These are phyloP conservation scores for Chloroclysta siterata DNA, from an alignment of 2,888 invertebrate genomes.

Conservation along the genomic window DNA sequence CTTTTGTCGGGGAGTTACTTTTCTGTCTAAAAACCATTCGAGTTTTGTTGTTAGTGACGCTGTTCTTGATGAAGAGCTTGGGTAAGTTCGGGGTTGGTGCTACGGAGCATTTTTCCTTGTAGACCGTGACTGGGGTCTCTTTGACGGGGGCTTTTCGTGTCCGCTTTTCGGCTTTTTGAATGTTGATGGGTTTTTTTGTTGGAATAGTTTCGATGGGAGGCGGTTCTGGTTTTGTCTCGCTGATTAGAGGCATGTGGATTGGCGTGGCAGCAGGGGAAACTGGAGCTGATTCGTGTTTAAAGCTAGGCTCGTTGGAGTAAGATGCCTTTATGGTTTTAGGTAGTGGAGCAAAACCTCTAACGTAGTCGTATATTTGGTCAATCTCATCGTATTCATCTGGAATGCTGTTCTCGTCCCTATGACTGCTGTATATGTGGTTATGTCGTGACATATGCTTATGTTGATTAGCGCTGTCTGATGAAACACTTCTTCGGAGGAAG, in stretches of 20 bases:
- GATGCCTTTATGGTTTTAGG: slow-evolving; percentile 91
- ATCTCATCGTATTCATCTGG: slow-evolving; percentile 97
- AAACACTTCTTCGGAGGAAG: slow-evolving; percentile 90
- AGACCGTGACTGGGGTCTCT: slow-evolving; percentile 82
- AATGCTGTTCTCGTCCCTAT: slow-evolving; percentile 87
- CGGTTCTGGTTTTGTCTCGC: slow-evolving; percentile 92
- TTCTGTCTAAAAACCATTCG: slow-evolving; percentile 88
- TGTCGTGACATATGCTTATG: slow-evolving; percentile 81
- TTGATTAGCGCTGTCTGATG: slow-evolving; percentile 89
- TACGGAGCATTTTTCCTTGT: slow-evolving; percentile 85
- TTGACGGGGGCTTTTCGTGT: slow-evolving; percentile 87
- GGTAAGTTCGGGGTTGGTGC: slow-evolving; percentile 85
- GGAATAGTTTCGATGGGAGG: slow-evolving; percentile 97
- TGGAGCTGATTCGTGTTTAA: slow-evolving; percentile 83
- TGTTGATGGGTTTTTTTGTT: slow-evolving; percentile 88
- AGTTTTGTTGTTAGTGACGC: slow-evolving; percentile 86
- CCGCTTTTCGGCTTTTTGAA: slow-evolving; percentile 88
- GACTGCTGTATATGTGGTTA: slow-evolving; percentile 82
- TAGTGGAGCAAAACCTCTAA: slow-evolving; percentile 95
- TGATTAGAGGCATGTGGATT: slow-evolving; percentile 81
- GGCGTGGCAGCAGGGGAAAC: slow-evolving; percentile 83
- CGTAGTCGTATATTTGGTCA: slow-evolving; percentile 98
- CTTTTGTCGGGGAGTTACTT: slow-evolving; percentile 89
- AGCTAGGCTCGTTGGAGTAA: slow-evolving; percentile 77
- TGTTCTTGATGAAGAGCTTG: slow-evolving; percentile 92